Percentiles rank a stretch among this genome's conserved stretches.
phyloP scores from a whole-genome alignment of 2,113 vertebrate genomes.

The Crotalus horridus region DNA sequence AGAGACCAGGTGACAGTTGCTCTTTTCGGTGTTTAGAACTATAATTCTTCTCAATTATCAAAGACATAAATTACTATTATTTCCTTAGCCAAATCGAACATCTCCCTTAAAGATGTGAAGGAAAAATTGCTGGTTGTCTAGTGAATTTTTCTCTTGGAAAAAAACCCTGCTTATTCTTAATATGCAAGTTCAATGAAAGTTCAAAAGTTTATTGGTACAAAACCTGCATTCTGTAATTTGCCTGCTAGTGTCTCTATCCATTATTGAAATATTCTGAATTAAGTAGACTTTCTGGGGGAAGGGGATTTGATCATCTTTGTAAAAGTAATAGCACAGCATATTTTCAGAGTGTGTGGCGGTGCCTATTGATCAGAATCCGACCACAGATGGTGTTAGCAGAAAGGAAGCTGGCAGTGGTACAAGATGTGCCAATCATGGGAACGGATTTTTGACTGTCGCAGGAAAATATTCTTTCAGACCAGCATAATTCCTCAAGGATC shows the following conservation, averaged over 20 bases:
- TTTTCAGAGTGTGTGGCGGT: slow-evolving; percentile 52
- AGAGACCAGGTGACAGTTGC: slow-evolving; percentile 55
- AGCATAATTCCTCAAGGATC: slow-evolving; percentile 47
- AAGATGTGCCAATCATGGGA: slow-evolving; percentile 52
- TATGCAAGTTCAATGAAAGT: slow-evolving; percentile 73
- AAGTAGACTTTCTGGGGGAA: slow-evolving; percentile 40
- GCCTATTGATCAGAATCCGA: slow-evolving; percentile 65
- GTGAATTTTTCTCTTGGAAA: slow-evolving; percentile 71
- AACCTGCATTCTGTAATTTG: slow-evolving; percentile 65
- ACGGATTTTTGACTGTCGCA: slow-evolving; percentile 29
- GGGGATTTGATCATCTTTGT: slow-evolving; percentile 37
- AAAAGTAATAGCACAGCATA: slow-evolving; percentile 63
- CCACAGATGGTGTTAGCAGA: slow-evolving; percentile 36
- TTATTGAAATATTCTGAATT: slow-evolving; percentile 55
- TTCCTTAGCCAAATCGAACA: slow-evolving; percentile 70
- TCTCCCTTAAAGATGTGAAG: slow-evolving; percentile 71
- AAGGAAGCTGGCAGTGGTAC: slow-evolving; percentile 35
- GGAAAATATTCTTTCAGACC: slow-evolving; percentile 38
- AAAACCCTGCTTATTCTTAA: slow-evolving; percentile 66
- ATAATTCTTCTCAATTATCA: slow-evolving; percentile 75
- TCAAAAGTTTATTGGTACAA: slow-evolving; percentile 72
- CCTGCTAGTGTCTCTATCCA: slow-evolving; percentile 48
- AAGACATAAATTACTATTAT: slow-evolving; percentile 78
- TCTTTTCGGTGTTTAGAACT: slow-evolving; percentile 66
- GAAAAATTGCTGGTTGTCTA: slow-evolving; percentile 76